Evolutionary conservation across 2,888 invertebrate genomes (phyloP).

Genomic region (Dione vanillae): DNA sequence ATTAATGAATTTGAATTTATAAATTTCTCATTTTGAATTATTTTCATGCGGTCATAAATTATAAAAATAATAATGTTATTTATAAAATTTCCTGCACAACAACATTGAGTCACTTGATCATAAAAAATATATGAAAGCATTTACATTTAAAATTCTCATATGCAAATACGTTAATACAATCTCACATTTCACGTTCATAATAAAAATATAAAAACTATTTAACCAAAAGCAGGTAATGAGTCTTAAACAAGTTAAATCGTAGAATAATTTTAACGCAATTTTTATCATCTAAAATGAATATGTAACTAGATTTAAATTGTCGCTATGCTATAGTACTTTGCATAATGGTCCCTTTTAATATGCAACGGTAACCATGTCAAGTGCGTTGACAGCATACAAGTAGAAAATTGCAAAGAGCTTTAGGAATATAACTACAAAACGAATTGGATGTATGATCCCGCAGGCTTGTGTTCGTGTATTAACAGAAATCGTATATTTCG

Average conservation of each 20-base stretch:
- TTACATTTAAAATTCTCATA: background rate
- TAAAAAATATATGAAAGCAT: too few relatives aligned
- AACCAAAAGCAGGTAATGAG: background rate
- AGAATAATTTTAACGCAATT: conserved; percentile 26
- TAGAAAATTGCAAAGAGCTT: conserved; percentile 56
- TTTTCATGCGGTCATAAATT: too few relatives aligned
- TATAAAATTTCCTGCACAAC: too few relatives aligned
- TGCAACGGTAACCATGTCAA: conserved; percentile 55
- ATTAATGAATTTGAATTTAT: too few relatives aligned
- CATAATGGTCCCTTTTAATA: conserved; percentile 44
- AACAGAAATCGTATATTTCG: conserved; percentile 36
- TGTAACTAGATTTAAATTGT: conserved; percentile 36
- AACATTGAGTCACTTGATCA: too few relatives aligned
- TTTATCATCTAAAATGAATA: conserved; percentile 33
- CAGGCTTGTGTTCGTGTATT: conserved; percentile 48
- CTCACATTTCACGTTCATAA: background rate
- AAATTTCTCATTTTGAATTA: too few relatives aligned
- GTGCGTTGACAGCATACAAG: conserved; percentile 54
- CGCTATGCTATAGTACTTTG: conserved; percentile 40
- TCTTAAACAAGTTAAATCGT: conserved; percentile 6
- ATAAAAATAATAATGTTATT: too few relatives aligned
- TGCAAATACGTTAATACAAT: background rate
- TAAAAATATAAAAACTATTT: conserved; percentile 9
- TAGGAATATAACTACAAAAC: conserved; percentile 48
- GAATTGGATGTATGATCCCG: conserved; percentile 56